Base-by-base conservation (phyloP, 2,888 invertebrate genomes). In the Periphyllus acericola region DNA sequence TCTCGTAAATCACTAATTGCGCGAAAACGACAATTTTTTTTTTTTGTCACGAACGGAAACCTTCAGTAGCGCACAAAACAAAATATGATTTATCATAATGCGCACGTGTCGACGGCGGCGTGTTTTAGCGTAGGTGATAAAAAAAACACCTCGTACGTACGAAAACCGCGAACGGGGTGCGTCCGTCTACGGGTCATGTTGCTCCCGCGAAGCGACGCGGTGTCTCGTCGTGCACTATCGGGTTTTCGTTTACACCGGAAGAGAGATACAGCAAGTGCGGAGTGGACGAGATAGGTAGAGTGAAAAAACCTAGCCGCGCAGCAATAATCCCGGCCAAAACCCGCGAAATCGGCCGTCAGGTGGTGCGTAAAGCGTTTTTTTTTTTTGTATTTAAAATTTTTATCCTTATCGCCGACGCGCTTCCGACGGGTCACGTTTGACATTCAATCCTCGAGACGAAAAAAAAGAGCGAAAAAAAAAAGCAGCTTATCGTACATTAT, bases 401-500 rank as follows among this genome's bases (percentile, higher is more conserved):
- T n/a, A n/a, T 66, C 34, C 87, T 87, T 87, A 87, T 87, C 87
- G 74, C n/a, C 81, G 40, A 81, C 74, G 87, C 87, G 87, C 87
- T 87, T 87, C 87, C 87, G 87, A 87, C 87, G 74, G 79, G 85
- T 87, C 66, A 75, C 87, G 87, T 87, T 80, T 87, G 87, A 87
- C 87, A 87, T 87, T 81, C 81, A 81, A 87, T 87, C 75, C 87
- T 75, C 74, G 86, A 80, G n/a, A n/a, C n/a, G n/a, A n/a, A n/a
- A n/a, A n/a, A n/a, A n/a, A n/a, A 72, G 60, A 36, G n/a, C n/a
- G 5, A 2, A 68, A 79, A 71, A 71, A 40, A 68, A 29, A 68
- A 75, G 60, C n/a, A 60, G 74, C 66, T 87, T 81, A 87, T 87
- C 80, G 72, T 55, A 55, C n/a, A n/a, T n/a, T n/a, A n/a, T n/a